Conservation (phyloP, 2,113 vertebrate species). For the Propithecus coquereli region DNA sequence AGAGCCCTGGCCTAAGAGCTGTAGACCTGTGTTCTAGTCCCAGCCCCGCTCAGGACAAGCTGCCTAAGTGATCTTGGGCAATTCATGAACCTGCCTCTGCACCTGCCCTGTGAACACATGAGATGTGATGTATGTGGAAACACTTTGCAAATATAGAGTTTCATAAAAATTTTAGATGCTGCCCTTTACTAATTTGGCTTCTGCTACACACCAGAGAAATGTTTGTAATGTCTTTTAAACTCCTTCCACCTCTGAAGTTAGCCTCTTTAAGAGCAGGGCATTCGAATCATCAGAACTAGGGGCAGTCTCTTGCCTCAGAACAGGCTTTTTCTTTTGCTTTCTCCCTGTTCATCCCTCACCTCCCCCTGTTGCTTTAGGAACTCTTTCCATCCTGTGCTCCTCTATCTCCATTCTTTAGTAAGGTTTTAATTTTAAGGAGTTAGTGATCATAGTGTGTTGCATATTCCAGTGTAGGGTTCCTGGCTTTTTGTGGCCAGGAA, state of each 20-base stretch:
- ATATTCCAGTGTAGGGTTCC: neutral
- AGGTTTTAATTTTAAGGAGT: constrained; percentile 2
- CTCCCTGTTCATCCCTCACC: neutral
- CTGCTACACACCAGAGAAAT: neutral
- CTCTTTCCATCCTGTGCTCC: neutral
- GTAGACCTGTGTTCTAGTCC: neutral
- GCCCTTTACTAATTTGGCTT: neutral
- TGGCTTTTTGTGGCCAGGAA: neutral
- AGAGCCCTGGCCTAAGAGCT: neutral
- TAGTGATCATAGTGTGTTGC: neutral
- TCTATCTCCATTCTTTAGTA: neutral
- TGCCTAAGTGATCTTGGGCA: neutral
- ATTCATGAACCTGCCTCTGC: neutral
- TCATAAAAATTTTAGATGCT: neutral
- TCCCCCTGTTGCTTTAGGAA: neutral
- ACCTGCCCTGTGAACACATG: neutral
- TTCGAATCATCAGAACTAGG: neutral
- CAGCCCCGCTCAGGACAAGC: neutral
- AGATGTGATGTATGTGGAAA: neutral
- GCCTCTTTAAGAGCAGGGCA: neutral
- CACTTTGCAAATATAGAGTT: neutral
- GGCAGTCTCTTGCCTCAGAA: neutral
- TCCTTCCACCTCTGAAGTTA: neutral
- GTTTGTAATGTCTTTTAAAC: neutral
- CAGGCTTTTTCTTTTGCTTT: neutral